Evolutionary conservation across 2,797 vertebrate species (phyloP), one percentile per base, ranked within the genome.

Genomic region (Simalia tracyae): DNA sequence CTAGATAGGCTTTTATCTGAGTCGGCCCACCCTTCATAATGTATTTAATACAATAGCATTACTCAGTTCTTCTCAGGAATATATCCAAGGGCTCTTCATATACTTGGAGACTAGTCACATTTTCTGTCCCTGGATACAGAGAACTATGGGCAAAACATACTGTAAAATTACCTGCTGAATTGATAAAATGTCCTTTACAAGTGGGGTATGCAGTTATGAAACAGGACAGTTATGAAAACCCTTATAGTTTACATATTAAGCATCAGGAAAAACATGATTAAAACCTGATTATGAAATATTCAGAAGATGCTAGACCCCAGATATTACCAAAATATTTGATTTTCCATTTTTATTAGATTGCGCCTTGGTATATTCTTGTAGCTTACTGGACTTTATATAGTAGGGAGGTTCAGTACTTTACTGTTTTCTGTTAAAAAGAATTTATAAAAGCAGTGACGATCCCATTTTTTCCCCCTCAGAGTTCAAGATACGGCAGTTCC

Each of bases 401-500:
- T 26, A 12, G 84, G 36, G 28, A 85, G 56, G 5, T 0, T 85
- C 87, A 31, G 68, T 3, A 3, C 0, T 64, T 72, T 59, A 86
- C 11, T 42, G 64, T 36, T 7, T 86, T 89, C 61, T 89, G 19
- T 88, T 94, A 86, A 64, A 84, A n/a, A 86, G 66, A 86, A 86
- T 93, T 90, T 63, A 24, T 59, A 64, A 89, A 93, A 93, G 61
- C 31, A 31, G 24, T 60, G 68, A 87, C 89, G 57, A 92, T 91
- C 15, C 1, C 60, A 92, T 85, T 59, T 4, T 22, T 95, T 95
- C 93, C 89, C 92, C 95, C 97, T 95, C 96, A 96, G 96, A 97
- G 96, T 95, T 93, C 97, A 95, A 98, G 98, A 95, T 97, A 97
- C 87, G 97, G 97, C 90, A 96, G 97, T 88, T 98, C 97, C 94